Conservation (phyloP, 2,888 invertebrate species). For the Tromatobia lineatoria region DNA sequence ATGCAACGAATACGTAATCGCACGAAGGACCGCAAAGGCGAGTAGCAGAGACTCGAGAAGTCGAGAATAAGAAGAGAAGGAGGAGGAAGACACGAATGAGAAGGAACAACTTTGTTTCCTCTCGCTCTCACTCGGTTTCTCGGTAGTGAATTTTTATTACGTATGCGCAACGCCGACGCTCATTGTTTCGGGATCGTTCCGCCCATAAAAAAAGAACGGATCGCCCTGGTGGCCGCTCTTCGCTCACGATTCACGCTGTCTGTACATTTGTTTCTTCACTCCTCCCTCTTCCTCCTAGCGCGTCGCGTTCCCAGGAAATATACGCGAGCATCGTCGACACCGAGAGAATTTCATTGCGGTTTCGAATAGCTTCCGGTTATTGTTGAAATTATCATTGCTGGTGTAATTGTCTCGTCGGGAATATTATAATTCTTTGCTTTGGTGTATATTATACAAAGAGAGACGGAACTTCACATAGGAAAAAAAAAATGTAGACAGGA, state of each 20-base stretch:
- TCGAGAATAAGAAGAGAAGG: not conserved
- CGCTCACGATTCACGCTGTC: constrained; percentile 39
- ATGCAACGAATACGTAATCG: constrained; percentile 44
- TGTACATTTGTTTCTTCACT: constrained; percentile 49
- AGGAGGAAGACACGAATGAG: constrained; percentile 5
- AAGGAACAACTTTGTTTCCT: constrained; percentile 32
- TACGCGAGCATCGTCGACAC: not conserved
- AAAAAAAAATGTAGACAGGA: constrained; percentile 41
- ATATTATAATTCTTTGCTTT: constrained; percentile 13
- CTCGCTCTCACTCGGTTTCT: constrained; percentile 17
- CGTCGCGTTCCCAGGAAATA: constrained; percentile 49
- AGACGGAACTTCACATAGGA: constrained; percentile 13
- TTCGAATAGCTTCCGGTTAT: constrained; percentile 62
- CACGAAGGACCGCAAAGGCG: constrained; percentile 11
- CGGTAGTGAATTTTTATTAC: constrained; percentile 60
- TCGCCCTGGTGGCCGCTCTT: constrained; percentile 53
- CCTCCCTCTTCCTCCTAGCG: not conserved
- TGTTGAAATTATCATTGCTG: constrained; percentile 34
- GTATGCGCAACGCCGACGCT: constrained; percentile 66
- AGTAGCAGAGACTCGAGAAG: constrained; percentile 7
- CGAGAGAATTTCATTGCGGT: constrained; percentile 47
- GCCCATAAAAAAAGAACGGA: constrained; percentile 55
- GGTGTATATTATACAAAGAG: not conserved
- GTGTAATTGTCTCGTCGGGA: not conserved
- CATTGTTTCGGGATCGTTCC: constrained; percentile 68